Conservation (phyloP, 2,797 vertebrate species). For the Gephyroberyx darwinii region DNA sequence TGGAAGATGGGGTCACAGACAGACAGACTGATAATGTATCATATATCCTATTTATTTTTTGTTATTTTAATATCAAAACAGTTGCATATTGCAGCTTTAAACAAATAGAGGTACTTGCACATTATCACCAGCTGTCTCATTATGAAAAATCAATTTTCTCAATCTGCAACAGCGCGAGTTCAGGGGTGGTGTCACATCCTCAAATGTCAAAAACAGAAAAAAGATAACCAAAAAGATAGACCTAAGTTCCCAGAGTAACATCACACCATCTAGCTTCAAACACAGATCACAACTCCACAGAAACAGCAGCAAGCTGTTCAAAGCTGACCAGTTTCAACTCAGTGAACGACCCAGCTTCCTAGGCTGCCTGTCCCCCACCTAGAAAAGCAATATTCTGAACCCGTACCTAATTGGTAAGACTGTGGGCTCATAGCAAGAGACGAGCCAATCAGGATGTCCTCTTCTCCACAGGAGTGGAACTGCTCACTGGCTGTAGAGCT, state of each 20-base stretch:
- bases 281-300: conserved; percentile 1
- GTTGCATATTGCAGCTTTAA: conserved; percentile 33
- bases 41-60: conserved; percentile 30
- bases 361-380: conserved; percentile 55
- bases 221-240: conserved; percentile 34
- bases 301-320: conserved; percentile 44
- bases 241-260: conserved; percentile 17
- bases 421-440: conserved; percentile 55
- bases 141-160: background rate
- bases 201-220: conserved; percentile 21
- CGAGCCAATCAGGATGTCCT: conserved; percentile 68
- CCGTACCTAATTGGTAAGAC: conserved; percentile 66
- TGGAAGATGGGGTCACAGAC: conserved; percentile 46
- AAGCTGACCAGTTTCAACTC: conserved; percentile 27
- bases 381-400: conserved; percentile 51
- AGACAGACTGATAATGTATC: conserved; percentile 45
- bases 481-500: conserved; percentile 68
- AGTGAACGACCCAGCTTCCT: conserved; percentile 61
- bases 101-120: conserved; percentile 42
- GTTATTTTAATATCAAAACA: conserved; percentile 40
- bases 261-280: conserved; percentile 12
- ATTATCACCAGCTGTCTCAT: conserved; percentile 38
- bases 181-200: conserved; percentile 12
- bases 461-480: conserved; percentile 73
- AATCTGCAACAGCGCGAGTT: conserved; percentile 28